Conservation (phyloP, 2,888 invertebrate species). For the Caenorhabditis sp. region DNA sequence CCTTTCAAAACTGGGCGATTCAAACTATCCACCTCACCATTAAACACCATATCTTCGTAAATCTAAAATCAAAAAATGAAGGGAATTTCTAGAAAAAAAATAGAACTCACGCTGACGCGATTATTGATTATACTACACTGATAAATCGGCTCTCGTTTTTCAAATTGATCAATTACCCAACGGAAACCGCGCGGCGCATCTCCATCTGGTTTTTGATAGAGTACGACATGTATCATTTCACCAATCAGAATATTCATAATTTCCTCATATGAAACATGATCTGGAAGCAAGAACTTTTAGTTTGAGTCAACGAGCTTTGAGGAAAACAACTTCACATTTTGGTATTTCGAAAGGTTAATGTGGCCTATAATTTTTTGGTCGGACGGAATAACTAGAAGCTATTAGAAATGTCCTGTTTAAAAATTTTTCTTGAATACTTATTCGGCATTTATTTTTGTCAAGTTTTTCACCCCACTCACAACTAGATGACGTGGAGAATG, state of each 20-base stretch:
- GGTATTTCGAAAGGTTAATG: too few species aligned
- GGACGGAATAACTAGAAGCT: too few species aligned
- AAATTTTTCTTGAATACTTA: too few species aligned
- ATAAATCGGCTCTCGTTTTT: background rate
- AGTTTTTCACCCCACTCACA: too few species aligned
- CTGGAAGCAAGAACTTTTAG: background rate
- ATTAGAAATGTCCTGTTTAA: too few species aligned
- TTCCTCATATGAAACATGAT: background rate
- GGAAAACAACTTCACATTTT: too few species aligned
- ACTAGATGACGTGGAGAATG: background rate
- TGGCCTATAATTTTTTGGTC: too few species aligned
- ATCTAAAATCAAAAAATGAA: background rate
- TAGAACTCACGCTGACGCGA: background rate
- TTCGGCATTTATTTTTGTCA: too few species aligned
- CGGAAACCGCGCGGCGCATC: background rate
- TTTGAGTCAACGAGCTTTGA: background rate
- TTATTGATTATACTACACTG: background rate
- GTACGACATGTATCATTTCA: background rate
- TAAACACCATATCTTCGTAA: background rate
- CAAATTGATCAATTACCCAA: background rate
- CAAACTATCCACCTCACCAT: background rate
- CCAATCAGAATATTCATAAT: background rate
- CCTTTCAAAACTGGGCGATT: background rate
- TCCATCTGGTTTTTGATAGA: background rate
- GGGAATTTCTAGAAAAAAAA: background rate